A percentile compares a stretch with the other conserved stretches of the same genome.
Evolutionary conservation across 2,888 invertebrate genomes (phyloP).

Genomic region (Himalopsyche japonica): DNA sequence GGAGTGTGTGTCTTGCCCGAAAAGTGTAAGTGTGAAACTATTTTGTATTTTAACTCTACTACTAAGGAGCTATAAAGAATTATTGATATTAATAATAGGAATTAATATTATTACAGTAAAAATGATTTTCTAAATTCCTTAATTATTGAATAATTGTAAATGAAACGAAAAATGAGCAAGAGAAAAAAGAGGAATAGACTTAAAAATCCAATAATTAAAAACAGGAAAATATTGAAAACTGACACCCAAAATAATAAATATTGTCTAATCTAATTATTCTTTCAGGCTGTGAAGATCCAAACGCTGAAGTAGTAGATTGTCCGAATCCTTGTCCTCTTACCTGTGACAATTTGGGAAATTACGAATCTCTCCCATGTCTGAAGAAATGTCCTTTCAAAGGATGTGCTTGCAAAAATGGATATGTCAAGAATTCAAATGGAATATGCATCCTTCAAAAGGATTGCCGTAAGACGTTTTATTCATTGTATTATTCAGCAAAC

Average conservation of each 20-base stretch:
- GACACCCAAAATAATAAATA: background rate
- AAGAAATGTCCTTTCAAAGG: constrained; percentile 15
- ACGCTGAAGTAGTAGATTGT: constrained; percentile 15
- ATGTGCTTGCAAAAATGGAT: constrained; percentile 23
- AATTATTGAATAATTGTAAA: too few species aligned
- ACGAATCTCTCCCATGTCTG: background rate
- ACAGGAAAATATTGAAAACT: too few species aligned
- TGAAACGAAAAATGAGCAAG: too few species aligned
- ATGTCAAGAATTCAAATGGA: constrained; percentile 1
- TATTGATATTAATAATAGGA: too few species aligned
- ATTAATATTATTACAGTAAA: too few species aligned
- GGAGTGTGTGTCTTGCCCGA: constrained; percentile 6
- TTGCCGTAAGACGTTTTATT: constrained; percentile 9
- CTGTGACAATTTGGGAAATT: constrained; percentile 16
- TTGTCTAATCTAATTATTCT: background rate
- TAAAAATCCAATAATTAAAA: background rate
- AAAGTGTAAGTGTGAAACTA: background rate
- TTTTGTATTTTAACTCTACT: background rate
- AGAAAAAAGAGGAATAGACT: background rate
- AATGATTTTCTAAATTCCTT: too few species aligned
- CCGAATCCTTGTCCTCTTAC: constrained; percentile 25
- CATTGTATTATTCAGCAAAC: too few species aligned
- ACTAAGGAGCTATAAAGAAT: background rate
- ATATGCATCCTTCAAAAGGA: constrained; percentile 6
- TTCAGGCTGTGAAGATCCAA: constrained; percentile 21